Base-by-base conservation (phyloP, 2,797 vertebrate species). In the Parauchenoglanis punctatus region DNA sequence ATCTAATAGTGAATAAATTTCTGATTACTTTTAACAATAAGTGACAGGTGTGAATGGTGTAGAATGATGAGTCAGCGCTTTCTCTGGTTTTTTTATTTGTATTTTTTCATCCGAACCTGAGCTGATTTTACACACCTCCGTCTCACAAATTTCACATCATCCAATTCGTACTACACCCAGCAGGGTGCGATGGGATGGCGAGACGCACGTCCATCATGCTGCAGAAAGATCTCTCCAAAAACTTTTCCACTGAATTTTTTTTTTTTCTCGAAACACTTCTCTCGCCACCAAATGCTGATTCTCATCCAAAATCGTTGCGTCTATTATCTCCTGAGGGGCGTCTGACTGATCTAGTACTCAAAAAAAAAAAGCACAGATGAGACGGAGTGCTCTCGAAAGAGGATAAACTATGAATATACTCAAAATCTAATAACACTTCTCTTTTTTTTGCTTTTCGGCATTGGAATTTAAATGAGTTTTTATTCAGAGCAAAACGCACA, bases 321-420 rank as follows among this genome's bases (percentile, higher is more conserved):
- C 46, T 84, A 70, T 78, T 84, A 84, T 88, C 87, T 88, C 67
- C 65, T 40, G 56, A 85, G 83, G 49, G 63, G 85, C n/a, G 56
- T 52, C 63, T 70, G 81, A 68, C 46, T 78, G 52, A 80, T 84
- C 81, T 56, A 59, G 58, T 59, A 20, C 59, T 61, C 20, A 35
- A 35, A 67, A 80, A 86, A 61, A 81, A 70, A 40, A 81, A 75
- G 46, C 3, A 2, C 17, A 59, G 56, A 65, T 52, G n/a, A 75
- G 17, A 76, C 54, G 28, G 73, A 81, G 44, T 49, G 76, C 28
- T 31, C 20, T 77, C 6, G 17, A 81, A 82, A 81, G 17, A 81
- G 40, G 44, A 81, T 81, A 75, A 85, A 81, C 83, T 72, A 80
- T 72, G 46, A 88, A 85, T 76, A 49, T 81, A 80, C 54, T 80